phyloP scores from a whole-genome alignment of 1,140 invertebrate genomes.

The Steinernema khuongi region DNA sequence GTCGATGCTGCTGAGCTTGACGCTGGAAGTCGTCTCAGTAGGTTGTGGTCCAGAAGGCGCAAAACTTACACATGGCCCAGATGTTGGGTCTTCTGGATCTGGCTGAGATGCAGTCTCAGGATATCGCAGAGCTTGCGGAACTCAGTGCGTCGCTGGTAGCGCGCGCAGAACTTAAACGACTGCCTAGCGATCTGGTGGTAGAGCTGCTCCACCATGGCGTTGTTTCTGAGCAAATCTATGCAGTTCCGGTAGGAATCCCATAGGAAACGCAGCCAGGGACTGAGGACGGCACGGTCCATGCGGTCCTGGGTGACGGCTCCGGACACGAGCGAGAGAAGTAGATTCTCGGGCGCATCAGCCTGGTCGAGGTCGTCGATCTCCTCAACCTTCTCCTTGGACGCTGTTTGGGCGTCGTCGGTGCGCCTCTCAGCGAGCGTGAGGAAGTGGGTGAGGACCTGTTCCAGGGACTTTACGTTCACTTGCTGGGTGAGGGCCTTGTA shows the following conservation, averaged over 20 bases:
- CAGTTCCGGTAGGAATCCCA: constrained; percentile 99
- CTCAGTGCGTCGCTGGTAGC: constrained; percentile 95
- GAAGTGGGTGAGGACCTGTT: constrained; percentile 87
- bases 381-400: constrained; percentile 84
- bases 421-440: constrained; percentile 86
- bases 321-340: constrained; percentile 77
- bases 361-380: constrained; percentile 92
- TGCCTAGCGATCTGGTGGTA: constrained; percentile 64
- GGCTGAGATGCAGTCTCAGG: constrained; percentile 51
- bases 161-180: constrained; percentile 94
- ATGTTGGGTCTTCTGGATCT: constrained; percentile 55
- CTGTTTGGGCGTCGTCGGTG: constrained; percentile 84
- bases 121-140: constrained; percentile 97
- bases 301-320: constrained; percentile 95
- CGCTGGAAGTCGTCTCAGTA: constrained; percentile 39
- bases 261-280: constrained; percentile 98
- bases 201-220: constrained; percentile 65
- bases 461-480: constrained; percentile 80
- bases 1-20: constrained; percentile 82
- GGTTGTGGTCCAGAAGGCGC: background rate
- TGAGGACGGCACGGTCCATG: constrained; percentile 85
- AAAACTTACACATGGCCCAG: constrained; percentile 44
- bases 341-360: constrained; percentile 85
- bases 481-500: constrained; percentile 98
- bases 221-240: constrained; percentile 84